phyloP scores from a whole-genome alignment of 2,888 invertebrate species.

The Heliconius erato region DNA sequence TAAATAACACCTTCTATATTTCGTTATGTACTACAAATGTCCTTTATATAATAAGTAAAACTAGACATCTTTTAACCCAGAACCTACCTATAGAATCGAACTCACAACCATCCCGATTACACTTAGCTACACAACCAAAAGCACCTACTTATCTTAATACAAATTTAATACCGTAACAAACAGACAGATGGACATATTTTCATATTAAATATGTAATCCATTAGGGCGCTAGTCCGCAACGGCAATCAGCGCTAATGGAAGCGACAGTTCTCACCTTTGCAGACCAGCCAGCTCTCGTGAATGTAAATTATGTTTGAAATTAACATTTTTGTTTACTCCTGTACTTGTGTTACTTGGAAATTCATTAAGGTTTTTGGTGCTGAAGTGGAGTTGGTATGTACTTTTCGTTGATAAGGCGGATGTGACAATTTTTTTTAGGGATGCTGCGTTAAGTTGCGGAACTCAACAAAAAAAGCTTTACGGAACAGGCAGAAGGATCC shows the following conservation, averaged over 20 bases:
- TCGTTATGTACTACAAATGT: too few species aligned
- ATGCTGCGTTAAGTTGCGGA: not conserved
- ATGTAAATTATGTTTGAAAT: constrained; percentile 32
- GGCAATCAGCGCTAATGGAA: constrained; percentile 29
- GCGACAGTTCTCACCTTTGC: constrained; percentile 14
- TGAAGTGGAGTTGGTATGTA: not conserved
- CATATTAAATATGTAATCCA: constrained; percentile 31
- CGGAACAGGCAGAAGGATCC: too few species aligned
- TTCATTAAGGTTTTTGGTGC: constrained; percentile 6
- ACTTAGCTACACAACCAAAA: not conserved
- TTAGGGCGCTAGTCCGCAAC: constrained; percentile 15
- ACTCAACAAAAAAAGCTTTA: too few species aligned
- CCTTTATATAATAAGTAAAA: too few species aligned
- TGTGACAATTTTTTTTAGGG: too few species aligned
- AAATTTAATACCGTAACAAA: constrained; percentile 5
- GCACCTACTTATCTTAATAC: not conserved
- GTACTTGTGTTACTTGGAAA: not conserved
- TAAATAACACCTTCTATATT: too few species aligned
- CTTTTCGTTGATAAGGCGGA: not conserved
- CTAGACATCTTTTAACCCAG: too few species aligned
- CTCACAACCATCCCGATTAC: not conserved
- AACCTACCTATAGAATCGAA: not conserved
- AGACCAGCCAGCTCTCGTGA: constrained; percentile 22
- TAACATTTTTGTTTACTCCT: constrained; percentile 24
- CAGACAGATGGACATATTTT: constrained; percentile 25